These are phyloP conservation scores for Aphodius granarius DNA, from an alignment of 2,888 invertebrate species.

Conservation along the genomic window DNA sequence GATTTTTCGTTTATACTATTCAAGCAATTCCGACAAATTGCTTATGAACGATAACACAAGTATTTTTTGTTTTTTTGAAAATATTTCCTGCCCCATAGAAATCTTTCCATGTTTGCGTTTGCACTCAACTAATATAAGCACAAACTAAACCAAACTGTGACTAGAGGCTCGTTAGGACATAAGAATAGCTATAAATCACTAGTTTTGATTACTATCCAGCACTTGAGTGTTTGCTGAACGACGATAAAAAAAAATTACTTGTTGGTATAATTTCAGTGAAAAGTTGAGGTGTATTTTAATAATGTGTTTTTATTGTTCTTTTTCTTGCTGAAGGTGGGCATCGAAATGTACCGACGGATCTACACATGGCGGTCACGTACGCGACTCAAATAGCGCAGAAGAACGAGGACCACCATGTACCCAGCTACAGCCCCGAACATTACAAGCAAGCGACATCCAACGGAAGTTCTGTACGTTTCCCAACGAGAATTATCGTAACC, in stretches of 20 bases:
- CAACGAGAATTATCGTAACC: slow-evolving; percentile 63
- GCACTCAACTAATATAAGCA: too few species aligned
- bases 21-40: too few species aligned
- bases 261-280: background rate
- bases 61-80: too few species aligned
- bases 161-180: too few species aligned
- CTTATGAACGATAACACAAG: too few species aligned
- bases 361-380: slow-evolving; percentile 76
- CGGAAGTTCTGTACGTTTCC: slow-evolving; percentile 59
- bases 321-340: slow-evolving; percentile 56
- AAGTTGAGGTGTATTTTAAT: background rate
- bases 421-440: slow-evolving; percentile 52
- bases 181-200: too few species aligned
- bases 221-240: background rate
- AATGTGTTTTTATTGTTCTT: slow-evolving; percentile 4
- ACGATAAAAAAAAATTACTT: background rate
- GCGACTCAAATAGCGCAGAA: slow-evolving; percentile 62
- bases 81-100: too few species aligned
- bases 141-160: too few species aligned
- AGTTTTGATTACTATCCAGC: too few species aligned
- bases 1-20: too few species aligned
- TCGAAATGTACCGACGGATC: slow-evolving; percentile 72
- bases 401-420: slow-evolving; percentile 51
- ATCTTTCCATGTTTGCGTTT: too few species aligned
- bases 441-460: slow-evolving; percentile 61